A percentile compares a stretch with the other conserved stretches of the same genome.
Evolutionary conservation across 2,888 invertebrate genomes (phyloP).

Genomic region (Athrips mouffetella): DNA sequence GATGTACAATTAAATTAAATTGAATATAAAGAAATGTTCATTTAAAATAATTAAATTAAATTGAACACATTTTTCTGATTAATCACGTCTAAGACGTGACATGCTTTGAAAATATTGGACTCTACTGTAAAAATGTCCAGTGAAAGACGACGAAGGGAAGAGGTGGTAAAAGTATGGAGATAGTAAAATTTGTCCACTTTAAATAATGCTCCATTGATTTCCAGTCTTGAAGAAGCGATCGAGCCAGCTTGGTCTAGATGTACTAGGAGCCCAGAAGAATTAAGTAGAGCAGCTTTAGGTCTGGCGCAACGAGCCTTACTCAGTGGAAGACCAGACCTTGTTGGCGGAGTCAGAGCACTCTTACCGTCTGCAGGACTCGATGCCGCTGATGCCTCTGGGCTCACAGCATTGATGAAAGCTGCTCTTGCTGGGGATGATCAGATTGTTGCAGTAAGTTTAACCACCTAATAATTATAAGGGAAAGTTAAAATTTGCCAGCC

Average conservation of each 20-base stretch:
- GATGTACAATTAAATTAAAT: too few relatives aligned
- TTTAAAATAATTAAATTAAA: too few relatives aligned
- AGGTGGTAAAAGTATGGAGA: too few relatives aligned
- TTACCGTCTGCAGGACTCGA: conserved; percentile 84
- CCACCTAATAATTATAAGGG: too few relatives aligned
- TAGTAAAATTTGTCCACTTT: too few relatives aligned
- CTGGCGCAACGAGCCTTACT: conserved; percentile 89
- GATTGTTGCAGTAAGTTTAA: conserved; percentile 80
- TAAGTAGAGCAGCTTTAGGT: conserved; percentile 82
- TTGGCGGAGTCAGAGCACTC: conserved; percentile 85
- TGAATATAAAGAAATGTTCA: too few relatives aligned
- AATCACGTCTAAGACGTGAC: too few relatives aligned
- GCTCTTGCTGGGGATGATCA: conserved; percentile 88
- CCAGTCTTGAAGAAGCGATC: conserved; percentile 78
- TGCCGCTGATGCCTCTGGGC: conserved; percentile 86
- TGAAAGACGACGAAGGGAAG: too few relatives aligned
- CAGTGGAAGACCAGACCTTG: conserved; percentile 87
- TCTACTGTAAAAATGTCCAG: too few relatives aligned
- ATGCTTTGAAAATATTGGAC: too few relatives aligned
- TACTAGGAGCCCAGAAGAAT: conserved; percentile 68
- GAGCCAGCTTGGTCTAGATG: conserved; percentile 68
- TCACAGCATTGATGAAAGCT: conserved; percentile 91
- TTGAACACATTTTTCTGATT: background rate
- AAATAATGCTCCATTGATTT: too few relatives aligned
- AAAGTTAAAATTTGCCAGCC: too few relatives aligned